Evolutionary conservation across 1,140 invertebrate species (phyloP), one percentile per base, ranked within the genome.

Genomic region (Sitophilus oryzae): DNA sequence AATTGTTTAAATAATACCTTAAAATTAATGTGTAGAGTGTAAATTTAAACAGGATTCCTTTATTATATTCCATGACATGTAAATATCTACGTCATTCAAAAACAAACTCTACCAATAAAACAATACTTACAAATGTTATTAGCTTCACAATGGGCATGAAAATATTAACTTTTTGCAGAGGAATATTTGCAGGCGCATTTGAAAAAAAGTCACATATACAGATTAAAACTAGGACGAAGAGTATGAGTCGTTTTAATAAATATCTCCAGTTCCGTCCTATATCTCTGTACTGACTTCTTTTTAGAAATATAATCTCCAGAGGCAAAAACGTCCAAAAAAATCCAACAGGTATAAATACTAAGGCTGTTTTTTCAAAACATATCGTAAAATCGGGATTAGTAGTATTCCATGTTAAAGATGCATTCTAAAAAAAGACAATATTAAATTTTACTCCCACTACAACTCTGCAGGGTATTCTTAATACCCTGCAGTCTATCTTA

Each of bases 341-440:
- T 15, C 79, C 68, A 72, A 89, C 93, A 5, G 95, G 93, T 38
- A 82, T 70, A 89, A 91, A 95, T 41, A 91, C 74, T 23, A 96
- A 69, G 0, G 88, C 82, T 1, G 92, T 94, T 72, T 86, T 84
- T 69, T 94, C 85, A 73, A 95, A 93, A 73, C 92, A 95, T 71
- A 77, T 74, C 50, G 90, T 90, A 43, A 95, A 78, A 67, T 92
- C 84, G 40, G 93, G 92, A 71, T 83, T 76, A 14, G 79, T 73
- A 15, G 89, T 91, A 59, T 88, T 74, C 90, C 91, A 94, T 42
- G 86, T 83, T 63, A 83, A 52, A 20, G 25, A 51, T 35, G 4
- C n/a, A 45, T 61, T 50, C 53, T 56, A 37, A 43, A 49, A 57
- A 56, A 43, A n/a, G 41, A 19, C 8, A n/a, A n/a, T n/a, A n/a